These are phyloP conservation scores for Balaeniceps rex DNA, from an alignment of 2,113 vertebrate genomes.

Conservation along the genomic window DNA sequence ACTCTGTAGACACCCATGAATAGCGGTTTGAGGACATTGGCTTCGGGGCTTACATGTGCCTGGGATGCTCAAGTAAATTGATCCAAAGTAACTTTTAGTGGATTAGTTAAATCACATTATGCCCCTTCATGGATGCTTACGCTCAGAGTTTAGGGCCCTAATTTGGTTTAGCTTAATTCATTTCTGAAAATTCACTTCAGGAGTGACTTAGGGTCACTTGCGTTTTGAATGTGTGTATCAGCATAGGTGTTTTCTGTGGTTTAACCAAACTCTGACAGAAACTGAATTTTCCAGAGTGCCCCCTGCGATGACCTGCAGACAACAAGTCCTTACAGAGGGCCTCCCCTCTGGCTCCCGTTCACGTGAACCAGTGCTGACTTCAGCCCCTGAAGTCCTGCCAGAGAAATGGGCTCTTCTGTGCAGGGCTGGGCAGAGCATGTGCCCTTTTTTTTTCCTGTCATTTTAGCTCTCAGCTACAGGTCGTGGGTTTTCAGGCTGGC, in stretches of 20 bases:
- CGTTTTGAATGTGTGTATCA: neutral
- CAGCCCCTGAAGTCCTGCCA: neutral
- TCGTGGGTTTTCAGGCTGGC: neutral
- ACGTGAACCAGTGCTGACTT: neutral
- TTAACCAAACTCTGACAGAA: neutral
- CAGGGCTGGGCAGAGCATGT: neutral
- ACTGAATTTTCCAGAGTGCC: neutral
- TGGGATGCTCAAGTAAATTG: neutral
- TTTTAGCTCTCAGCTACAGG: neutral
- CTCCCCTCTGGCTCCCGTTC: neutral
- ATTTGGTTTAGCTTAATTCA: neutral
- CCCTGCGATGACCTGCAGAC: neutral
- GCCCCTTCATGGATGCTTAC: neutral
- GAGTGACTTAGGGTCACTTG: neutral
- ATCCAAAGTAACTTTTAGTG: neutral
- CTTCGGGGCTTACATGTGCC: neutral
- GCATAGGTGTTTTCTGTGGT: neutral
- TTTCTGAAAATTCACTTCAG: neutral
- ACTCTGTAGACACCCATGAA: accelerated
- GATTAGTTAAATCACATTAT: constrained; percentile 13
- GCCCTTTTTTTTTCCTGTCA: neutral
- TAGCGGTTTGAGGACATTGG: neutral
- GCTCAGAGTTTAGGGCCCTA: neutral
- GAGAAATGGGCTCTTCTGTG: neutral
- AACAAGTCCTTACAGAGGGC: neutral